Evolutionary conservation across 1,140 invertebrate species (phyloP).

Genomic region (Caenorhabditis inopinata): DNA sequence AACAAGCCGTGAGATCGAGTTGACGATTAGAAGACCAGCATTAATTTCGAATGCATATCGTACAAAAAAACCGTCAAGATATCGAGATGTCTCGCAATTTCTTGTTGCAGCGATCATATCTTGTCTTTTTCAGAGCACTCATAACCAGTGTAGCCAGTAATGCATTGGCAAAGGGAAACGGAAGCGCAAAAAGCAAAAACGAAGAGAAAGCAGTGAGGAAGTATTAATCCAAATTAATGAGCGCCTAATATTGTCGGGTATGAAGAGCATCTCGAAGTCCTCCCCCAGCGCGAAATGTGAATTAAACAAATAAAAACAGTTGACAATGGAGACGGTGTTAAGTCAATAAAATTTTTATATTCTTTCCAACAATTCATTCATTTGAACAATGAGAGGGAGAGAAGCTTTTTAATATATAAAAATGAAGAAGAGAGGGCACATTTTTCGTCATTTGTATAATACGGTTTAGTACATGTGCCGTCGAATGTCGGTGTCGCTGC

Average conservation of each 20-base stretch:
- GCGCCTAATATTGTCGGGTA: conserved; percentile 24
- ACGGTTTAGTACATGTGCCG: conserved; percentile 26
- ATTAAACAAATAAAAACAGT: conserved; percentile 34
- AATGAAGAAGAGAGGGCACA: not conserved
- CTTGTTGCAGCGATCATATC: not conserved
- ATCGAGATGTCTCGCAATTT: not conserved
- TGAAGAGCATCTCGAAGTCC: not conserved
- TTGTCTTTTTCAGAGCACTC: not conserved
- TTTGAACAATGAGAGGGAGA: not conserved
- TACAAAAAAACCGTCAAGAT: conserved; percentile 32
- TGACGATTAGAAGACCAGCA: not conserved
- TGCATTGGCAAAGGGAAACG: conserved; percentile 20
- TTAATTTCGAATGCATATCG: not conserved
- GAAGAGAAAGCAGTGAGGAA: not conserved
- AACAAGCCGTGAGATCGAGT: not conserved
- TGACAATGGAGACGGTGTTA: conserved; percentile 31
- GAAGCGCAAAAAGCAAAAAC: not conserved
- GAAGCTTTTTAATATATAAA: conserved; percentile 15
- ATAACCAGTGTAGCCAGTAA: not conserved
- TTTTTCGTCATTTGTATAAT: conserved; percentile 25
- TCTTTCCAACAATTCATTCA: conserved; percentile 16
- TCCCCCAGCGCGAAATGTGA: conserved; percentile 4
- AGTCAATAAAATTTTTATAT: conserved; percentile 35
- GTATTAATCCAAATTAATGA: conserved; percentile 32
- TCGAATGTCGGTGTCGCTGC: not conserved